These are phyloP conservation scores for Hyppa rectilinea DNA, from an alignment of 2,888 invertebrate genomes.

Conservation along the genomic window DNA sequence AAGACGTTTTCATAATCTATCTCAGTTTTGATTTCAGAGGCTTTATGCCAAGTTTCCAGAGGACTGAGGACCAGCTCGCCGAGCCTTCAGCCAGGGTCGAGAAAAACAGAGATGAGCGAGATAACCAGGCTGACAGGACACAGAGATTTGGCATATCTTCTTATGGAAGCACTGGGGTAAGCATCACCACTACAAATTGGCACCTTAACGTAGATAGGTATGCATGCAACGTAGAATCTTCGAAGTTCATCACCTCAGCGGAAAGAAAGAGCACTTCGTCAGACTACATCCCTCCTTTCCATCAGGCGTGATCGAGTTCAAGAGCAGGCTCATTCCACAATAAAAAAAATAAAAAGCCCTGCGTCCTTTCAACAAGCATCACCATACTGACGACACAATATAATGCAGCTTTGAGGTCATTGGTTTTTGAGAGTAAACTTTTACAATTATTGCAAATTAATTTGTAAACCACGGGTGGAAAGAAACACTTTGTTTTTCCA, in stretches of 20 bases:
- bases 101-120: constrained; percentile 77
- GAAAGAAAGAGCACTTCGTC: not conserved
- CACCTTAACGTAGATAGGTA: no score
- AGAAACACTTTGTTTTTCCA: not conserved
- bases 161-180: constrained; percentile 88
- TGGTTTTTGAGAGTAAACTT: not conserved
- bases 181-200: constrained; percentile 47
- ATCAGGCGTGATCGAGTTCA: no score
- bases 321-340: no score
- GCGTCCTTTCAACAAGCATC: no score
- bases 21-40: constrained; percentile 82
- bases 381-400: not conserved
- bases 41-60: constrained; percentile 84
- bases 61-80: constrained; percentile 88
- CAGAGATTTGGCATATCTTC: constrained; percentile 90
- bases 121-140: constrained; percentile 84
- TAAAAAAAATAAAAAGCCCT: no score
- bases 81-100: constrained; percentile 86
- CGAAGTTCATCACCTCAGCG: not conserved
- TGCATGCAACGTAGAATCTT: no score
- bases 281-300: no score
- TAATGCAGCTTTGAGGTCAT: not conserved
- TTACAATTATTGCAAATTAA: not conserved
- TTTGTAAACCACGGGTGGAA: not conserved
- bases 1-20: constrained; percentile 46